These are phyloP conservation scores for Meiosimyza platycephala DNA, from an alignment of 2,888 invertebrate species.

Conservation along the genomic window DNA sequence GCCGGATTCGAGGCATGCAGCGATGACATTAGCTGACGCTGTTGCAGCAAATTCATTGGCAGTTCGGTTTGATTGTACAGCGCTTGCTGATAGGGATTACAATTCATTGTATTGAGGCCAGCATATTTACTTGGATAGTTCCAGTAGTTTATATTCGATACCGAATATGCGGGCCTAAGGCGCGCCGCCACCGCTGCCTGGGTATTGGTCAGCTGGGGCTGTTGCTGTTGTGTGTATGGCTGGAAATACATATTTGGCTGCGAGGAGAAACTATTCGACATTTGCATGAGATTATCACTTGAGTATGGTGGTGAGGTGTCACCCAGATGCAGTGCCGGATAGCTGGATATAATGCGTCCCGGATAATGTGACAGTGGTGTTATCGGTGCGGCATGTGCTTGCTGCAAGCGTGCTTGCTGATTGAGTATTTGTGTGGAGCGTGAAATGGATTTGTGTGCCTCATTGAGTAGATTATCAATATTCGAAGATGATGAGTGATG, in stretches of 20 bases:
- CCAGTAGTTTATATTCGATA: conserved; percentile 62
- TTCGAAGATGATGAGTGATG: conserved; percentile 64
- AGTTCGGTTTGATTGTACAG: conserved; percentile 51
- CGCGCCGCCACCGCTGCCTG: conserved; percentile 53
- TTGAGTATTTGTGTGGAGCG: conserved; percentile 66
- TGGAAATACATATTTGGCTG: conserved; percentile 68
- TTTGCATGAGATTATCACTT: conserved; percentile 66
- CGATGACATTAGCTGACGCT: conserved; percentile 64
- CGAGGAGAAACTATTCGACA: conserved; percentile 66
- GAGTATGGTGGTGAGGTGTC: conserved; percentile 64
- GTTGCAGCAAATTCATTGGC: conserved; percentile 53
- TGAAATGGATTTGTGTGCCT: conserved; percentile 67
- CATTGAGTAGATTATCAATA: conserved; percentile 66
- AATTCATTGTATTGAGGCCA: conserved; percentile 53
- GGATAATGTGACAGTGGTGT: conserved; percentile 60
- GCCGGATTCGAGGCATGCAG: conserved; percentile 66
- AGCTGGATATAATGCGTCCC: conserved; percentile 64
- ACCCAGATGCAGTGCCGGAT: conserved; percentile 63
- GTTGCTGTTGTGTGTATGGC: conserved; percentile 54
- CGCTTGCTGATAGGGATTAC: conserved; percentile 58
- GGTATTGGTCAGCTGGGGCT: conserved; percentile 48
- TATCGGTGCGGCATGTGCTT: conserved; percentile 53
- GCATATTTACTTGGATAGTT: conserved; percentile 55
- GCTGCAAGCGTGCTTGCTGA: conserved; percentile 61
- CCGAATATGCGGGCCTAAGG: conserved; percentile 64